These are phyloP conservation scores for Sisyra nigra DNA, from an alignment of 2,888 invertebrate species.

Conservation along the genomic window DNA sequence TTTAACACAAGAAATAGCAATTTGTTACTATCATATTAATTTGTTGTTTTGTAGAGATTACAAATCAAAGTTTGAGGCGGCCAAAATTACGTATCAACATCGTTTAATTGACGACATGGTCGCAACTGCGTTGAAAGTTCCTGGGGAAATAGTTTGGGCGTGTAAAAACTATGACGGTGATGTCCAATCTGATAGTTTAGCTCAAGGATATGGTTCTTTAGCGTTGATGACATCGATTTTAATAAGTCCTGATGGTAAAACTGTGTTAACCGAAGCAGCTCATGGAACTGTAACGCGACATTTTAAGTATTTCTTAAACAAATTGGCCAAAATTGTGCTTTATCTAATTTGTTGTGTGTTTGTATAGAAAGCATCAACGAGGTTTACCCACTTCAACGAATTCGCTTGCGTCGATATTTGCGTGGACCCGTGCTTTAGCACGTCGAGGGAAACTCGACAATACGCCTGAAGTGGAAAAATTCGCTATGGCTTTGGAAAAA, in stretches of 20 bases:
- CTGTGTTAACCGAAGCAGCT: constrained; percentile 81
- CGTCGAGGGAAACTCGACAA: constrained; percentile 71
- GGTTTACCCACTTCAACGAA: constrained; percentile 79
- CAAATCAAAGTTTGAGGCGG: constrained; percentile 53
- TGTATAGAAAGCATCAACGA: constrained; percentile 64
- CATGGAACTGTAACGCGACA: constrained; percentile 86
- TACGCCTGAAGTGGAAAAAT: constrained; percentile 57
- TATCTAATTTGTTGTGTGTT: constrained; percentile 21
- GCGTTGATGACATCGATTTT: constrained; percentile 86
- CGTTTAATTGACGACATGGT: constrained; percentile 87
- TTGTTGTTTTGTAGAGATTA: constrained; percentile 50
- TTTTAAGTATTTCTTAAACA: constrained; percentile 37
- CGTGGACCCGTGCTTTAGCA: constrained; percentile 73
- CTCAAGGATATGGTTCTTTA: constrained; percentile 62
- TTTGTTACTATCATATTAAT: constrained; percentile 7
- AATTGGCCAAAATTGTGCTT: neutral
- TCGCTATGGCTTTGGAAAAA: constrained; percentile 54
- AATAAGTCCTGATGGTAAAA: constrained; percentile 76
- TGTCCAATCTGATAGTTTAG: constrained; percentile 78
- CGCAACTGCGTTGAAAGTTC: constrained; percentile 67
- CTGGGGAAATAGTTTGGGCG: constrained; percentile 81
- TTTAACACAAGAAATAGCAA: no score
- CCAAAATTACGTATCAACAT: constrained; percentile 82
- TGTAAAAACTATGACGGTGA: constrained; percentile 91
- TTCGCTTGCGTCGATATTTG: constrained; percentile 82